phyloP scores from a whole-genome alignment of 2,113 vertebrate genomes.

The Saccopteryx leptura region DNA sequence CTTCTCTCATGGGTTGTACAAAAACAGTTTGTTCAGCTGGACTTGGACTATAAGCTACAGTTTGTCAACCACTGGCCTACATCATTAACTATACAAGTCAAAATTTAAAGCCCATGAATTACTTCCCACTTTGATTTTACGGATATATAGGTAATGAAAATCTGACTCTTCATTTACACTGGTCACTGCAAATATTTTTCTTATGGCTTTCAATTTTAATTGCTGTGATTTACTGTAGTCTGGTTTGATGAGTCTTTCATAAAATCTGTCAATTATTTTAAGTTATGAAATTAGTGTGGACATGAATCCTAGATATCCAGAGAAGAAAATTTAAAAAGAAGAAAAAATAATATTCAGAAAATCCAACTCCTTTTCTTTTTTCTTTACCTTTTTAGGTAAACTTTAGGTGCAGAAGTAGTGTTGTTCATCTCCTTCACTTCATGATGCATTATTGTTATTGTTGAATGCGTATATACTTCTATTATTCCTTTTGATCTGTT shows the following conservation, averaged over 20 bases:
- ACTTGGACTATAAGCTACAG: background rate
- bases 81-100: background rate
- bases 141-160: background rate
- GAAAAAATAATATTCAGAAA: background rate
- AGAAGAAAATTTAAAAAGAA: background rate
- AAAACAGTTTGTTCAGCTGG: background rate
- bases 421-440: background rate
- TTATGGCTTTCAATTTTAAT: constrained; percentile 13
- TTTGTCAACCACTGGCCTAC: background rate
- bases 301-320: background rate
- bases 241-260: background rate
- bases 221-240: background rate
- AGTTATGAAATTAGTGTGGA: background rate
- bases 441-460: background rate
- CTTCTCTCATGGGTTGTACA: background rate
- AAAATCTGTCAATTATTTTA: background rate
- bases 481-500: background rate
- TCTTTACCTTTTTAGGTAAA: background rate
- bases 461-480: background rate
- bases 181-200: background rate
- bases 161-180: background rate
- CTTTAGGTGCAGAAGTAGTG: background rate
- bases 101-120: background rate
- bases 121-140: constrained; percentile 20
- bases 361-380: background rate